These are phyloP conservation scores for Rhinolophus ferrumequinum DNA, from an alignment of 2,113 vertebrate species.

Conservation along the genomic window DNA sequence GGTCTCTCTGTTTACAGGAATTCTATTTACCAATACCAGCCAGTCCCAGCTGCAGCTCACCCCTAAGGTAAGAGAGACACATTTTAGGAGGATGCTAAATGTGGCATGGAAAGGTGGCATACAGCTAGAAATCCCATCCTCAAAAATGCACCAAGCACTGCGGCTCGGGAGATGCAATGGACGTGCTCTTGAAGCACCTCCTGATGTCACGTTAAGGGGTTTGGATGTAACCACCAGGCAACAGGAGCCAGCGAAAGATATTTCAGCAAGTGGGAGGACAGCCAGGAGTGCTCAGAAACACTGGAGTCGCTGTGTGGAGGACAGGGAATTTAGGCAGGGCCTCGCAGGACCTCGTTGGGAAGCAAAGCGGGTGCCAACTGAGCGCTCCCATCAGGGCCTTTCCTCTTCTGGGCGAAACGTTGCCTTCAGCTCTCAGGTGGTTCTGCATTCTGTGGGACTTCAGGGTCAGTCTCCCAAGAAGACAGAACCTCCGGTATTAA, in stretches of 20 bases:
- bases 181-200: not conserved
- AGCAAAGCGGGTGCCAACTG: not conserved
- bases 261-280: not conserved
- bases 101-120: not conserved
- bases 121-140: not conserved
- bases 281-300: too few relatives aligned
- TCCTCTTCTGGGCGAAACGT: not conserved
- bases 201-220: not conserved
- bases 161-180: not conserved
- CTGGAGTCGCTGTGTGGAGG: rapidly evolving
- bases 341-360: not conserved
- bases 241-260: not conserved
- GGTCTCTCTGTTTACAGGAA: not conserved
- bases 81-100: not conserved
- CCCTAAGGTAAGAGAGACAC: not conserved
- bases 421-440: not conserved
- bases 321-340: not conserved
- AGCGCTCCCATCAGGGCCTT: not conserved
- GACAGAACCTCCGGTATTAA: not conserved
- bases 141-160: not conserved
- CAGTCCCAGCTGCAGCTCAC: not conserved
- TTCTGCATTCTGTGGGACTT: not conserved
- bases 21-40: not conserved
- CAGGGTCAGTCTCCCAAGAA: not conserved
- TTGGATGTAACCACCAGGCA: too few relatives aligned